A percentile compares a stretch with the other conserved stretches of the same genome.
Conservation (phyloP, 2,888 invertebrate species). For the Papilio gigon region DNA sequence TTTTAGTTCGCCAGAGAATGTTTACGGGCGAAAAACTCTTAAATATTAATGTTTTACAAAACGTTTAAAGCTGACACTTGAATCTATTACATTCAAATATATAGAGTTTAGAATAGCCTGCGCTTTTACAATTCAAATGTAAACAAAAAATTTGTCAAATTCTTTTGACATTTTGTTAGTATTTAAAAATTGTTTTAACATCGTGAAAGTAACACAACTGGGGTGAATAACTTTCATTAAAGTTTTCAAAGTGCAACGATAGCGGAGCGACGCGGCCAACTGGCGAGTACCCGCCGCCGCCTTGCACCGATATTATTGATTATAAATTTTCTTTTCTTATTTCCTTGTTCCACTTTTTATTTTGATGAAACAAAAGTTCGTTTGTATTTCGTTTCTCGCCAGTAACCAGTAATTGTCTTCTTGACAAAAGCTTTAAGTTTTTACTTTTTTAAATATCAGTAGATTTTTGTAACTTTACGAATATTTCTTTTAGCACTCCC, state of each 20-base stretch:
- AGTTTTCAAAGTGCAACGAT: slow-evolving; percentile 24
- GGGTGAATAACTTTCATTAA: slow-evolving; percentile 33
- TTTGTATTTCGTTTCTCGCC: not conserved
- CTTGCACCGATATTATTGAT: slow-evolving; percentile 34
- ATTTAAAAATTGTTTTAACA: not conserved
- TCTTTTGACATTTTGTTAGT: not conserved
- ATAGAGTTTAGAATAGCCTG: too few species aligned
- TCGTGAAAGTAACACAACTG: not conserved
- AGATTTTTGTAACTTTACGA: too few species aligned
- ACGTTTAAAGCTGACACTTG: too few species aligned
- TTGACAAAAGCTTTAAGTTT: too few species aligned
- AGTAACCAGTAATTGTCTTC: not conserved
- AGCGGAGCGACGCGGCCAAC: not conserved
- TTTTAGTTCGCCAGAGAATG: too few species aligned
- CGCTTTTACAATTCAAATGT: too few species aligned
- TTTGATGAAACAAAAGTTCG: not conserved
- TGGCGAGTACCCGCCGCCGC: slow-evolving; percentile 36
- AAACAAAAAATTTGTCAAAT: too few species aligned
- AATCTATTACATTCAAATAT: too few species aligned
- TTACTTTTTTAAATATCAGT: too few species aligned
- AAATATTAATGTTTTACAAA: too few species aligned
- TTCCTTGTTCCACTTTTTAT: slow-evolving; percentile 2
- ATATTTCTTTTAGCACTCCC: too few species aligned
- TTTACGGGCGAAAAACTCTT: too few species aligned
- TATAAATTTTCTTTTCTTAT: slow-evolving; percentile 21